phyloP scores from a whole-genome alignment of 2,888 invertebrate genomes.

The Teleiodes luculella region DNA sequence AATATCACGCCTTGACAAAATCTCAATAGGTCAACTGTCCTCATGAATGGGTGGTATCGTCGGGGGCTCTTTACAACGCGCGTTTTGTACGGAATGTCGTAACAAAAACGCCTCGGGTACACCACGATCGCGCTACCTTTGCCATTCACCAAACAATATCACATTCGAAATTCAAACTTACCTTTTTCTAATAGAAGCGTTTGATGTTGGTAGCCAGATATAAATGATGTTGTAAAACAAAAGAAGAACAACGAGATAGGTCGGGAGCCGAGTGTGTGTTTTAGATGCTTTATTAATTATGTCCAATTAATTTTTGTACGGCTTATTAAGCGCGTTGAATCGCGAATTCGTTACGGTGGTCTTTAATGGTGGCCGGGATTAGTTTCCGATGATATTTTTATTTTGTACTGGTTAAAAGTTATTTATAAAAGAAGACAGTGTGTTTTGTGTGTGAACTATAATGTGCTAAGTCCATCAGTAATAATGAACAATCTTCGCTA shows the following conservation, averaged over 20 bases:
- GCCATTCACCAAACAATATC: conserved; percentile 24
- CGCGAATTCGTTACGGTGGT: conserved; percentile 55
- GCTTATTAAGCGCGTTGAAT: conserved; percentile 50
- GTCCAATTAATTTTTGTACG: conserved; percentile 73
- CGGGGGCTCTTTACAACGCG: conserved; percentile 70
- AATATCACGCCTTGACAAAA: conserved; percentile 44
- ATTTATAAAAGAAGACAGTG: no score
- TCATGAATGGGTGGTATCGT: conserved; percentile 78
- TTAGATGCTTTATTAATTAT: conserved; percentile 76
- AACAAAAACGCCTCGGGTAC: conserved; percentile 76
- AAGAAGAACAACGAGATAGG: conserved; percentile 46
- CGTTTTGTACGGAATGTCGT: conserved; percentile 77
- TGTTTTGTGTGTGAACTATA: no score
- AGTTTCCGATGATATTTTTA: no score
- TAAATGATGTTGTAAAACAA: conserved; percentile 21
- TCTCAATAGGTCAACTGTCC: conserved; percentile 76
- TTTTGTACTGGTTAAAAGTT: no score
- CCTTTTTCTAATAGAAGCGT: neutral
- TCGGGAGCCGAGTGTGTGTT: conserved; percentile 68
- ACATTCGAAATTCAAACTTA: conserved; percentile 35
- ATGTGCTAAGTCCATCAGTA: no score
- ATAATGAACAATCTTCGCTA: no score
- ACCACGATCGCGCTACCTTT: conserved; percentile 56
- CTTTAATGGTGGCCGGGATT: conserved; percentile 31
- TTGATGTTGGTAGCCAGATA: neutral